Evolutionary conservation across 1,140 invertebrate species (phyloP), one percentile per base, ranked within the genome.

Genomic region (Solenopsis invicta): DNA sequence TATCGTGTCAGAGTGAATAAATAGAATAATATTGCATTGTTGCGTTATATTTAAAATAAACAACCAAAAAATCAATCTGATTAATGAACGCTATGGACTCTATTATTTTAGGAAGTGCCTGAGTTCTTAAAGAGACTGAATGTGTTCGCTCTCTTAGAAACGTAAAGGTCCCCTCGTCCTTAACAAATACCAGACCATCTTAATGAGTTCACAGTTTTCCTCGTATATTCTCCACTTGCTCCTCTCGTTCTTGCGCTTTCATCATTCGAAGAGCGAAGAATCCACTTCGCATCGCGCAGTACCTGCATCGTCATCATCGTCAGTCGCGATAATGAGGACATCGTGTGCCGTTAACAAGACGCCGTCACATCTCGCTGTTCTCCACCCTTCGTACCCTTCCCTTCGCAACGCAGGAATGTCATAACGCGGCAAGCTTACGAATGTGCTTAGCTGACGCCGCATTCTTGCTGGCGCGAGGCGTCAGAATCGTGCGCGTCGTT

Each of bases 331-430:
- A 93, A 93, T 90, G 90, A 93, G 90, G 90, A 89, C 91, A 88
- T 90, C 91, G 87, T 91, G 90, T 89, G 89, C 86, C 85, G 85
- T 88, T 93, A 93, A 93, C 91, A 91, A 92, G 91, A 92, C 91
- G 88, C 87, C 87, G 90, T 92, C 92, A 75, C 86, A 87, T 77
- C 85, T 87, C 69, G 69, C 88, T 87, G 74, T 81, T 48, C 75
- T 85, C 56, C 56, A 18, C n/a, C 41, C 81, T 66, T 45, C 61
- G 71, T 59, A 16, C 45, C 88, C 48, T 80, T 67, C 18, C 41
- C 21, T 34, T 9, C 6, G 45, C 50, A 45, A 81, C 76, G 61
- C 59, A 74, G 80, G 88, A 89, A 90, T 86, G 89, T 89, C 86
- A 88, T 90, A 89, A 90, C 85, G 89, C 86, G 88, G 82, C 78